Base-by-base conservation (phyloP, 2,113 vertebrate species). In the Engystomops pustulosus region DNA sequence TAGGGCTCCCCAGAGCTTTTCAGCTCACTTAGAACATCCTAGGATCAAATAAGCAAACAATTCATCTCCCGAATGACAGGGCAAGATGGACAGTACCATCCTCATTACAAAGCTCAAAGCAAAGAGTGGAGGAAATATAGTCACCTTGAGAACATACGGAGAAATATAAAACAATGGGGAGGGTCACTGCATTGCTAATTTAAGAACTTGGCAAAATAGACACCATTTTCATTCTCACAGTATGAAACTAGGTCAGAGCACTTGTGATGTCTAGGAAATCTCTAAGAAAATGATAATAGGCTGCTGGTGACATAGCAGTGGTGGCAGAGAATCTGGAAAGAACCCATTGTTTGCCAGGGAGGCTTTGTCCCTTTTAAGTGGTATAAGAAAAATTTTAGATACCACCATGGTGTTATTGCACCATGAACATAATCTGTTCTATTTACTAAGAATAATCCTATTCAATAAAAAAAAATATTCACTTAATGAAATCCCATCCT, bases 31-130 rank as follows among this genome's bases (percentile, higher is more conserved):
- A 53, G 44, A 78, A 70, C 47, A 69, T 69, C 60, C 60, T 15
- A 68, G 82, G 34, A 84, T 53, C 82, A 78, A 78, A 84, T 62
- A 62, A 69, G 62, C 72, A 77, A 53, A 72, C 45, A 69, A 30
- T 41, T 45, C 45, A 23, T 6, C 62, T 55, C 60, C 74, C 75
- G 30, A 55, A 69, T 78, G 41, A 38, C 53, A 45, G 30, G n/a
- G n/a, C 27, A n/a, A 76, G 27, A n/a, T 20, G 62, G 82, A 78
- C 60, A 55, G 74, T 68, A 47, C 74, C 23, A 27, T 72, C n/a
- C 60, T 84, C 45, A 78, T 84, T 84, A 84, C 18, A 30, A 69
- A 49, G 44, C 62, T 62, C 34, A 36, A 27, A 69, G 82, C 62
- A 12, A 30, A 41, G 47, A 62, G 60, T 44, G 34, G 32, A 30